Percentiles rank a stretch among this genome's conserved stretches.
phyloP scores from a whole-genome alignment of 2,888 invertebrate genomes.

The Melipona bicolor region DNA sequence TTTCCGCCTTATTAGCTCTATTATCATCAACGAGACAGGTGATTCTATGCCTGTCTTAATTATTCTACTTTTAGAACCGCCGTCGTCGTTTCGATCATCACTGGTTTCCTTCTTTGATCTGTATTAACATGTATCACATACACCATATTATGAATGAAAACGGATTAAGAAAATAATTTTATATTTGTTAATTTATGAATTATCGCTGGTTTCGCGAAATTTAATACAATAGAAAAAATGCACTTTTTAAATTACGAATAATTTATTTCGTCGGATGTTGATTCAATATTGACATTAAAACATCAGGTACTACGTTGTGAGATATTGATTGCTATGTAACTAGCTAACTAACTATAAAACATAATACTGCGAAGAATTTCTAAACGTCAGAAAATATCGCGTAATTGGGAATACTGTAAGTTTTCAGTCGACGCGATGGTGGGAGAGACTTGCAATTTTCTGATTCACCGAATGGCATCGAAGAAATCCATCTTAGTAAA shows the following conservation, averaged over 20 bases:
- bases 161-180: not conserved
- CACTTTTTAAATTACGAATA: too few species aligned
- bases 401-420: not conserved
- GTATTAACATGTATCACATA: not conserved
- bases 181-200: not conserved
- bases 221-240: not conserved
- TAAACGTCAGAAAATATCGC: not conserved
- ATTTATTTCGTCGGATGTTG: not conserved
- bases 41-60: constrained; percentile 3
- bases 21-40: constrained; percentile 48
- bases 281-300: not conserved
- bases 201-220: not conserved
- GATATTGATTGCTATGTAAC: not conserved
- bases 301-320: not conserved
- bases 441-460: not conserved
- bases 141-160: not conserved
- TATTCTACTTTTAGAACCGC: not conserved
- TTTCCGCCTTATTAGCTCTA: constrained; percentile 43
- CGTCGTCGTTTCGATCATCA: not conserved
- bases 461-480: constrained; percentile 49
- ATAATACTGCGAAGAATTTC: not conserved
- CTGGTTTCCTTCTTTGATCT: not conserved
- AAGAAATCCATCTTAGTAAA: constrained; percentile 6
- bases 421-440: constrained; percentile 19
- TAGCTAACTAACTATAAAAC: not conserved